Conservation (phyloP, 2,113 vertebrate species). For the Apodemus sylvaticus region DNA sequence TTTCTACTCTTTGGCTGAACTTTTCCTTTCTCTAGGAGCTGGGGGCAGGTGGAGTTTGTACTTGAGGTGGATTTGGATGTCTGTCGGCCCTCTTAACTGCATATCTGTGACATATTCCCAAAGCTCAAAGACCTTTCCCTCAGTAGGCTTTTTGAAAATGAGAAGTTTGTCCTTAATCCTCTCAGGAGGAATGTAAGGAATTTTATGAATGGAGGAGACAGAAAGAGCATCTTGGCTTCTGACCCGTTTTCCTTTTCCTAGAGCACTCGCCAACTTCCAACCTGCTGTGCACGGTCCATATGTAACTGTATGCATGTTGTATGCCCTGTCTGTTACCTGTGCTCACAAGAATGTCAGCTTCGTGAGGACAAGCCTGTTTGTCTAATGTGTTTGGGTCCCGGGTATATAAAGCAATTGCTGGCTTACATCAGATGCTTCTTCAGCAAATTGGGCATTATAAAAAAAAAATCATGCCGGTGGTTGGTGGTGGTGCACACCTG, state of each 20-base stretch:
- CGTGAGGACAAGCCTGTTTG: background rate
- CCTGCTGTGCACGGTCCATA: background rate
- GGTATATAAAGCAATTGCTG: background rate
- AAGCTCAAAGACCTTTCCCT: background rate
- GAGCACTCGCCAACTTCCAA: background rate
- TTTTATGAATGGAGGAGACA: constrained; percentile 54
- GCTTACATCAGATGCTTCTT: background rate
- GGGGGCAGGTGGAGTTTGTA: background rate
- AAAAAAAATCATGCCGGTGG: no score
- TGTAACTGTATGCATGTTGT: background rate
- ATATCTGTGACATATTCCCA: background rate
- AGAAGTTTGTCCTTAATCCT: constrained; percentile 35
- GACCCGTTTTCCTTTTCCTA: background rate
- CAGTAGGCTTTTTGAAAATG: constrained; percentile 5
- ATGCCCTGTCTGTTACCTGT: background rate
- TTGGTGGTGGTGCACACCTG: no score
- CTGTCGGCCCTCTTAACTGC: background rate
- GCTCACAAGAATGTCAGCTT: background rate
- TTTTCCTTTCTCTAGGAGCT: background rate
- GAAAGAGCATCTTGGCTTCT: background rate
- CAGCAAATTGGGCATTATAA: background rate
- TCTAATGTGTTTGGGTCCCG: background rate
- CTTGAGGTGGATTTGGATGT: background rate
- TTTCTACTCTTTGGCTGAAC: background rate
- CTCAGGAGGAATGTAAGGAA: background rate